Evolutionary conservation across 2,888 invertebrate species (phyloP), one percentile per base, ranked within the genome.

Genomic region (Campoletis raptor): DNA sequence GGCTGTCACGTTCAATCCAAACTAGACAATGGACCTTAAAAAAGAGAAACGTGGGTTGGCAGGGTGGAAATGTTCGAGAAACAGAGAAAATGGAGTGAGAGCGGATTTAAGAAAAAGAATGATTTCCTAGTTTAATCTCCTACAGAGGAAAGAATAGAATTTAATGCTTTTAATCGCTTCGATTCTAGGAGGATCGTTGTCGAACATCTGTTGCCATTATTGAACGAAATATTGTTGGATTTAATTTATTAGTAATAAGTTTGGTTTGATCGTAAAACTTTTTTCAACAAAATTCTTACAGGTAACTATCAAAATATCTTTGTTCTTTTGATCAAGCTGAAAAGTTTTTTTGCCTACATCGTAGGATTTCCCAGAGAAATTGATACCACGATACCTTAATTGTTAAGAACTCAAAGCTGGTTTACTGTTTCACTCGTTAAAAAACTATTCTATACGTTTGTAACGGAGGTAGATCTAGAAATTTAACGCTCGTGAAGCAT

Each of bases 1-100:
- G 70, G 66, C 73, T 77, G 79, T 76, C 79, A 42, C 66, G 57
- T 80, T 21, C 40, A 21, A 52, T 18, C 7, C 24, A 72, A 48
- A 36, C 30, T 52, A 80, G 57, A 85, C 82, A 79, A 79, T 76
- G 82, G 74, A 52, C 74, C 79, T 82, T 64, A 61, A 42, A 79
- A 36, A 83, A 64, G 64, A 83, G 64, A 37, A 80, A 80, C 45
- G 77, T 42, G 70, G 61, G 82, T 73, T 74, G 76, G 64, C 83
- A 42, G 48, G 36, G 36, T 70, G 74, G 76, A 83, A 83, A 86
- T 70, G 74, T 74, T 81, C 37, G 18, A 64, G 70, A 76, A 61
- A 61, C 24, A 45, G 42, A 40, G n/a, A 42, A 21, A 24, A 42
- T 15, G 15, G 66, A 36, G 42, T 40, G 24, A 70, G 40, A 61